Percentiles rank a stretch among this genome's conserved stretches.
These are phyloP conservation scores for Hippoglossus stenolepis DNA, from an alignment of 2,113 vertebrate genomes.

Conservation along the genomic window DNA sequence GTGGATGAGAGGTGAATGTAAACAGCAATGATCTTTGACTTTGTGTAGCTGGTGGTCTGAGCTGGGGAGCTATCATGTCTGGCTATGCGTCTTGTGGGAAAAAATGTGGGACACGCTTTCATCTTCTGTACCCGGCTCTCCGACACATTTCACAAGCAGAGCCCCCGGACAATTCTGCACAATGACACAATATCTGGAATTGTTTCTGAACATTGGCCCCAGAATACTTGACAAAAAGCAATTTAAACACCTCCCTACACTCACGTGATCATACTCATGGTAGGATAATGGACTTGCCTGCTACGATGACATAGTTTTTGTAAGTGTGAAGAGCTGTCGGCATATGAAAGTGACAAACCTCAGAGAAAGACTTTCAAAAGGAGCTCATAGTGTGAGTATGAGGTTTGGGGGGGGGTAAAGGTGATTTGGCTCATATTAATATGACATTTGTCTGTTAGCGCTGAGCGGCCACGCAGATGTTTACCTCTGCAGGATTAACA, in stretches of 20 bases:
- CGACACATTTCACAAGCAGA: conserved; percentile 5
- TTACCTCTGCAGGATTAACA: conserved; percentile 38
- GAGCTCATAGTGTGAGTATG: conserved; percentile 15
- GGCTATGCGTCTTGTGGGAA: conserved; percentile 59
- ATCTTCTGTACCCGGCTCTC: background rate
- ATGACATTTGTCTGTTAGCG: conserved; percentile 75
- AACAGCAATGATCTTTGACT: conserved; percentile 79
- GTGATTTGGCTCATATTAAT: conserved; percentile 67
- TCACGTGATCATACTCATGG: conserved; percentile 13
- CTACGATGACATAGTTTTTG: conserved; percentile 22
- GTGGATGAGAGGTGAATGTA: conserved; percentile 76
- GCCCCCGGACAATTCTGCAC: background rate
- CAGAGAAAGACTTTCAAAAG: conserved; percentile 50
- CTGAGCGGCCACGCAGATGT: conserved; percentile 45
- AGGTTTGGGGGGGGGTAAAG: conserved; percentile 31
- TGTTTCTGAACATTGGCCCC: background rate
- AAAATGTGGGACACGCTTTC: conserved; percentile 26
- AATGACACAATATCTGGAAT: background rate
- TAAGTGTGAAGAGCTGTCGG: conserved; percentile 68
- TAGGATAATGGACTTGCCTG: conserved; percentile 33
- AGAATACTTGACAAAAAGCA: background rate
- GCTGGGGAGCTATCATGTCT: conserved; percentile 47
- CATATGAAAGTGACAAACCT: conserved; percentile 73
- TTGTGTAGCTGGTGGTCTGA: conserved; percentile 70
- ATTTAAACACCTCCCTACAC: background rate